These are phyloP conservation scores for Centropyge bicolor DNA, from an alignment of 2,797 vertebrate genomes.

Conservation along the genomic window DNA sequence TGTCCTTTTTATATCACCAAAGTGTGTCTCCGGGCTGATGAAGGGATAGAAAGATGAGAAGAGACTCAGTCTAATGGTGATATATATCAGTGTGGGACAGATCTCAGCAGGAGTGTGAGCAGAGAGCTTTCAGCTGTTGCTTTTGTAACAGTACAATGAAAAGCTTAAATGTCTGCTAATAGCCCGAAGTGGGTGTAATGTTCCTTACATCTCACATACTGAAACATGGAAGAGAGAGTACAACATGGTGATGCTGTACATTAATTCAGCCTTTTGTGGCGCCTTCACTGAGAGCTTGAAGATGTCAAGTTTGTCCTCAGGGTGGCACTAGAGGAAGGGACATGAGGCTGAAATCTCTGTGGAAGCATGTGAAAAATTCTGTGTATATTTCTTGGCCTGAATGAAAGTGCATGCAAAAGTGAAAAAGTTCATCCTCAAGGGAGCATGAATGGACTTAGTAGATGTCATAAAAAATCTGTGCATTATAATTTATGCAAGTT, in stretches of 20 bases:
- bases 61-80: conserved; percentile 2
- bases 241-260: not conserved
- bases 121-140: not conserved
- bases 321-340: conserved; percentile 10
- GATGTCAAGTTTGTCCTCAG: conserved; percentile 5
- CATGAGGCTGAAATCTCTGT: not conserved
- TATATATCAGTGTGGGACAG: not conserved
- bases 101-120: conserved; percentile 1
- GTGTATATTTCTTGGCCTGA: not conserved
- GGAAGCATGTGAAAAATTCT: not conserved
- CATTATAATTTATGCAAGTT: not conserved
- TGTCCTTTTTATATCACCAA: not conserved
- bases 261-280: not conserved
- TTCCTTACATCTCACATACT: not conserved
- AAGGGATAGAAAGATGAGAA: not conserved
- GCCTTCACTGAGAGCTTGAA: not conserved
- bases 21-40: not conserved
- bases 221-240: not conserved
- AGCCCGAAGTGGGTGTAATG: not conserved
- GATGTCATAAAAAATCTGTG: not conserved
- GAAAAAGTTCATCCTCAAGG: not conserved
- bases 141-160: conserved; percentile 9
- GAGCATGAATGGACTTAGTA: not conserved
- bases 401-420: not conserved
- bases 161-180: not conserved